phyloP scores from a whole-genome alignment of 2,888 invertebrate genomes.

The Alsophila aescularia region DNA sequence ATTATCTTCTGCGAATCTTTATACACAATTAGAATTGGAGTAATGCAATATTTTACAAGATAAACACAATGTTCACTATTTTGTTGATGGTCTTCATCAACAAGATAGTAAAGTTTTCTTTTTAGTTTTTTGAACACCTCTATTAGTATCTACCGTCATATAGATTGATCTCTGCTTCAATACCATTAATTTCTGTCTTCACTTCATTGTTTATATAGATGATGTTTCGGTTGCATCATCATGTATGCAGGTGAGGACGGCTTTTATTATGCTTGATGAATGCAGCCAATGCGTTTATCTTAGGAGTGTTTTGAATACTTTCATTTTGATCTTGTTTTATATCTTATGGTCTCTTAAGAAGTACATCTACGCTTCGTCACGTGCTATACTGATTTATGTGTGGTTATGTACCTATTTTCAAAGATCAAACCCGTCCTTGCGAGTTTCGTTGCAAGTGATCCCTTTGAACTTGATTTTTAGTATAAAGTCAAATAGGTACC shows the following conservation, averaged over 20 bases:
- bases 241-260: slow-evolving; percentile 50
- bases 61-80: too few species aligned
- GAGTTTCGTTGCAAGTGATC: neutral
- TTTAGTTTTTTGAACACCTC: too few species aligned
- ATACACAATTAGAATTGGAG: too few species aligned
- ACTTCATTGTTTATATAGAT: slow-evolving; percentile 51
- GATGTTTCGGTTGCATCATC: slow-evolving; percentile 44
- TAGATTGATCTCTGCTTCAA: neutral
- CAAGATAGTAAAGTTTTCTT: too few species aligned
- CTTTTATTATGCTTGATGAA: slow-evolving; percentile 42
- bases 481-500: neutral
- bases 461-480: slow-evolving; percentile 25
- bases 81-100: too few species aligned
- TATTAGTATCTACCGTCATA: too few species aligned
- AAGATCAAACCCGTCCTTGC: too few species aligned
- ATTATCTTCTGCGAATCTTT: too few species aligned
- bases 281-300: slow-evolving; percentile 15
- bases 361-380: neutral
- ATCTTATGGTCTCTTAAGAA: neutral
- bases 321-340: slow-evolving; percentile 21
- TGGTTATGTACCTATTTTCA: too few species aligned
- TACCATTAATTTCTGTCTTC: slow-evolving; percentile 22
- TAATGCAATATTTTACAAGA: too few species aligned
- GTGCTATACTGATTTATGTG: neutral
- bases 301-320: slow-evolving; percentile 25